Evolutionary conservation across 2,888 invertebrate genomes (phyloP).

Genomic region (Drosophila trichaetosa): DNA sequence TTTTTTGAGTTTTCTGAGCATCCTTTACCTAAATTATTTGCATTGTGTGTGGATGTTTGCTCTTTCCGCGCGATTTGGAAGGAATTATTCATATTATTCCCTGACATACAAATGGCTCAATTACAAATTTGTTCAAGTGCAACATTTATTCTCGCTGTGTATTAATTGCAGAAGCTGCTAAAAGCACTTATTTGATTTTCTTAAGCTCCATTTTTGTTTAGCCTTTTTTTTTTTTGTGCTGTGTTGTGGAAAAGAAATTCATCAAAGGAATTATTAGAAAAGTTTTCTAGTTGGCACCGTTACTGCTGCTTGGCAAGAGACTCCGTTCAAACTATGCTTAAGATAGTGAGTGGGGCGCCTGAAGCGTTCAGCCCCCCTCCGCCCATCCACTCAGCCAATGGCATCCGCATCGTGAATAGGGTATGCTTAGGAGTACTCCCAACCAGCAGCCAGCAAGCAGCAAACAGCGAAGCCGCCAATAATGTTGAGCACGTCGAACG

Average conservation of each 20-base stretch:
- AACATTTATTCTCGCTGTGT: not conserved
- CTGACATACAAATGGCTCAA: not conserved
- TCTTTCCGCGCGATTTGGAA: not conserved
- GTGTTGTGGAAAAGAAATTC: conserved; percentile 48
- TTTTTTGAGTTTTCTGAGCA: not conserved
- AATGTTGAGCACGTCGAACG: conserved; percentile 67
- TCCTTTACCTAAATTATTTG: not conserved
- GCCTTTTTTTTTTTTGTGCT: not conserved
- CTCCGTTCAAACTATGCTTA: conserved; percentile 39
- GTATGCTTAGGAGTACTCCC: not conserved
- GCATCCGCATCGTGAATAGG: not conserved
- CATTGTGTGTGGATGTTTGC: not conserved
- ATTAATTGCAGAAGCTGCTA: not conserved
- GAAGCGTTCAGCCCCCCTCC: not conserved
- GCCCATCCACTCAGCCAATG: not conserved
- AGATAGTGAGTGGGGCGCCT: conserved; percentile 1
- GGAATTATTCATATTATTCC: not conserved
- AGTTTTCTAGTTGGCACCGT: conserved; percentile 70
- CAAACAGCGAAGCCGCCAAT: conserved; percentile 45
- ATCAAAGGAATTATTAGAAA: conserved; percentile 73
- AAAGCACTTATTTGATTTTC: not conserved
- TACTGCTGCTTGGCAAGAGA: conserved; percentile 33
- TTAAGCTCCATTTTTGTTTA: not conserved
- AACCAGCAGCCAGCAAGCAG: not conserved
- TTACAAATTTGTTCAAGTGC: not conserved